These are phyloP conservation scores for Aldabrachelys gigantea DNA, from an alignment of 2,113 vertebrate genomes.

Conservation along the genomic window DNA sequence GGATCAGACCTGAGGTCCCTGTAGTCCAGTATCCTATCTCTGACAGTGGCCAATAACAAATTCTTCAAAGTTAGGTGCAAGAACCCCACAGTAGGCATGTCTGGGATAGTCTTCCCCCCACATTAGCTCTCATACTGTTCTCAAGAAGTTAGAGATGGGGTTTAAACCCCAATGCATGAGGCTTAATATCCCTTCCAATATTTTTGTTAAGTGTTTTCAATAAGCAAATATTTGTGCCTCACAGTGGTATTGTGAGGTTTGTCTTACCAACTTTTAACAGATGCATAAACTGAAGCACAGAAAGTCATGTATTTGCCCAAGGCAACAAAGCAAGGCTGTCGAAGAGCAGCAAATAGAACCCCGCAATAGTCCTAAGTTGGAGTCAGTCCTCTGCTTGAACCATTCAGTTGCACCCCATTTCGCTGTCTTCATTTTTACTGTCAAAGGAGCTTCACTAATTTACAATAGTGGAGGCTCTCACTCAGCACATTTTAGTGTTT, in stretches of 20 bases:
- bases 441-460: neutral
- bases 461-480: neutral
- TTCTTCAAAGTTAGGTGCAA: neutral
- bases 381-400: neutral
- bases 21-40: neutral
- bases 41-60: neutral
- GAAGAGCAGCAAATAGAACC: neutral
- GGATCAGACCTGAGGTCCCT: neutral
- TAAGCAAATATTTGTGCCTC: neutral
- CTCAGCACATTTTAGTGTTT: neutral
- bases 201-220: neutral
- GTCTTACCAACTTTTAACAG: neutral
- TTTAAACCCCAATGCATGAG: neutral
- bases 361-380: neutral
- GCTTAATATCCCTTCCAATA: neutral
- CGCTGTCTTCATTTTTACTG: neutral
- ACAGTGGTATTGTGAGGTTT: neutral
- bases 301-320: neutral
- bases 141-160: fast-evolving
- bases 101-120: neutral
- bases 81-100: neutral
- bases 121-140: neutral
- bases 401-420: neutral
- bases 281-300: neutral
- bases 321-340: neutral